Conservation (phyloP, 2,797 vertebrate genomes). For the Epinephelus coioides region DNA sequence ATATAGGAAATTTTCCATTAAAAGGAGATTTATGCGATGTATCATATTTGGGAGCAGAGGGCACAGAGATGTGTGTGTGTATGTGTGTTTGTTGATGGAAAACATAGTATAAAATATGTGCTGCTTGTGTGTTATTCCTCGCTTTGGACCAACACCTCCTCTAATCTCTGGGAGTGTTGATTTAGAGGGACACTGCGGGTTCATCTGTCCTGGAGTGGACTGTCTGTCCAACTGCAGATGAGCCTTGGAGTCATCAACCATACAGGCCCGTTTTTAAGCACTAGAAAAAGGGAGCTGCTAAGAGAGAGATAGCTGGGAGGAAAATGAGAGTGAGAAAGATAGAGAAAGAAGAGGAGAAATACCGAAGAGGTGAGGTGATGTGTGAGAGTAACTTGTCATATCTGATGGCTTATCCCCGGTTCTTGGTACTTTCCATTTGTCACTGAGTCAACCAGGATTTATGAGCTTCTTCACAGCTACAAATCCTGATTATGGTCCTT, state of each 20-base stretch:
- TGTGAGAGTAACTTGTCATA: conserved; percentile 70
- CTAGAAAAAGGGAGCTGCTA: neutral
- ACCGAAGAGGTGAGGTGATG: conserved; percentile 41
- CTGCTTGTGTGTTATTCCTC: conserved; percentile 35
- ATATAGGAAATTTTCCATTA: conserved; percentile 17
- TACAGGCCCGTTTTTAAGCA: conserved; percentile 16
- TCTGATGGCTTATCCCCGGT: conserved; percentile 66
- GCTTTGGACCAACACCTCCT: conserved; percentile 21
- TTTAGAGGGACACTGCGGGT: conserved; percentile 44
- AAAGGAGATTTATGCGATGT: conserved; percentile 30
- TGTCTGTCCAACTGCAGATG: conserved; percentile 32
- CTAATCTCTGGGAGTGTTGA: conserved; percentile 45
- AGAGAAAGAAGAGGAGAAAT: conserved; percentile 39
- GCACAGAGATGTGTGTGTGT: neutral
- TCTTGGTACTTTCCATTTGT: conserved; percentile 63
- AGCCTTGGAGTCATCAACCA: conserved; percentile 33
- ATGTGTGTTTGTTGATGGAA: conserved; percentile 18
- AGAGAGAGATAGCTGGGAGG: conserved; percentile 29
- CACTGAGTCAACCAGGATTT: conserved; percentile 71
- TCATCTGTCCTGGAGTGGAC: conserved; percentile 55
- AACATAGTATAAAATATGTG: conserved; percentile 27
- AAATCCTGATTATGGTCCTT: conserved; percentile 69
- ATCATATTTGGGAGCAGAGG: conserved; percentile 9
- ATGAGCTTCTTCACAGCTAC: conserved; percentile 60
- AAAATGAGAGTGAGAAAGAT: conserved; percentile 38